Percentiles rank a stretch among this genome's conserved stretches.
Conservation (phyloP, 1,140 invertebrate species). For the Bombus terrestris region DNA sequence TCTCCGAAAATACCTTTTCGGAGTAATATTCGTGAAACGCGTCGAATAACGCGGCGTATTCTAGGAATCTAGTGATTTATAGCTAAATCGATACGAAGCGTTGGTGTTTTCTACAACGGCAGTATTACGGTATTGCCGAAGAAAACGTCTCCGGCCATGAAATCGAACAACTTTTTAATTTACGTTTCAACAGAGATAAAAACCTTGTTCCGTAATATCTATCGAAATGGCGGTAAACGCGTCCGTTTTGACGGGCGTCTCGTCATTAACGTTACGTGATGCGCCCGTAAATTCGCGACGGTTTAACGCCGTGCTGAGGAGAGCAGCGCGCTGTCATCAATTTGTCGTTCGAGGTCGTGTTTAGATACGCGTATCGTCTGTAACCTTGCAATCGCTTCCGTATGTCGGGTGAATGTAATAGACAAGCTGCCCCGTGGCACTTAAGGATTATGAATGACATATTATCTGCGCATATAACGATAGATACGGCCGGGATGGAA, state of each 20-base stretch:
- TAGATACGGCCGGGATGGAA: not conserved
- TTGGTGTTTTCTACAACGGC: not conserved
- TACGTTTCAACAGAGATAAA: not conserved
- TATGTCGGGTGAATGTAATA: slow-evolving; percentile 31
- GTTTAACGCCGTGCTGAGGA: slow-evolving; percentile 30
- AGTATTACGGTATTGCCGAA: not conserved
- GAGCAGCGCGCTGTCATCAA: slow-evolving; percentile 43
- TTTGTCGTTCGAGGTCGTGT: slow-evolving; percentile 54
- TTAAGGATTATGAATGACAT: slow-evolving; percentile 34
- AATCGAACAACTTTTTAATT: not conserved
- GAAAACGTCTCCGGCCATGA: not conserved
- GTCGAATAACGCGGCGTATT: slow-evolving; percentile 22
- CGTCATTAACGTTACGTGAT: slow-evolving; percentile 53
- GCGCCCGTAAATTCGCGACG: slow-evolving; percentile 52
- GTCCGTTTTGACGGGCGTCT: slow-evolving; percentile 1
- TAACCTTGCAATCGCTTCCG: slow-evolving; percentile 56
- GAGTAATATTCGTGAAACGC: slow-evolving; percentile 18
- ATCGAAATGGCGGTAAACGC: slow-evolving; percentile 9
- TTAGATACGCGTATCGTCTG: slow-evolving; percentile 49
- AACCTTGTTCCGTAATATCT: not conserved
- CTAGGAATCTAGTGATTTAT: slow-evolving; percentile 23
- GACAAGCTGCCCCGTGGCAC: slow-evolving; percentile 11
- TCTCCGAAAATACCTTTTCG: not conserved
- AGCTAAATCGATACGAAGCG: slow-evolving; percentile 33
- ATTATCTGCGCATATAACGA: not conserved